These are phyloP conservation scores for Eristalis arbustorum DNA, from an alignment of 2,888 invertebrate genomes.

Conservation along the genomic window DNA sequence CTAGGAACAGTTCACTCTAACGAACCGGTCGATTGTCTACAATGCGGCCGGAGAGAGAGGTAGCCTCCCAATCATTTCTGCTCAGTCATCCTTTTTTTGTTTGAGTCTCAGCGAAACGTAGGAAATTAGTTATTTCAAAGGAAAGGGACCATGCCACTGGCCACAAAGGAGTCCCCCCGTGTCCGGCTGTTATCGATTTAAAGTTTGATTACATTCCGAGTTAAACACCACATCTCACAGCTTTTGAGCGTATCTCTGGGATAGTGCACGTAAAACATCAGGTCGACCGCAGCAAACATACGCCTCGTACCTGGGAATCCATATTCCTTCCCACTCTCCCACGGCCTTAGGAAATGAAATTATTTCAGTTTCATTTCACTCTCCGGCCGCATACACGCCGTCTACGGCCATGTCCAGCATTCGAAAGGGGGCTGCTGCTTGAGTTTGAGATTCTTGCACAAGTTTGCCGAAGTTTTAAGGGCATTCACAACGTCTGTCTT, in stretches of 20 bases:
- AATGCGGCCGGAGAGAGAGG: neutral
- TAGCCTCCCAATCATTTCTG: neutral
- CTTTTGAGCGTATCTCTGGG: neutral
- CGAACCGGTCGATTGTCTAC: neutral
- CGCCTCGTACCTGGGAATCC: neutral
- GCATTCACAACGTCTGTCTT: constrained; percentile 14
- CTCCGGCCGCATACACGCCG: neutral
- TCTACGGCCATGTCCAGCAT: neutral
- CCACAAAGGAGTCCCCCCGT: neutral
- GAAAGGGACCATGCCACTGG: neutral
- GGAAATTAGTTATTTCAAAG: neutral
- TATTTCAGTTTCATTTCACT: neutral
- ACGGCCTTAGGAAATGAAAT: neutral
- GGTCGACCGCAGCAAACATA: neutral
- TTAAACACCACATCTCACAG: neutral
- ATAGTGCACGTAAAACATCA: neutral
- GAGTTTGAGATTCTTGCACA: neutral
- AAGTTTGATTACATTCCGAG: neutral
- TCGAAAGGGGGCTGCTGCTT: neutral
- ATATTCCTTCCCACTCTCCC: neutral
- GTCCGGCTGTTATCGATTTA: neutral
- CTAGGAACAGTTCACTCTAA: neutral
- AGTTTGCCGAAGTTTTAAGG: neutral
- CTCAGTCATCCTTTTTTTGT: neutral
- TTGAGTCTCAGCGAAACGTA: neutral